Conservation (phyloP, 2,113 vertebrate species). For the Phrynosoma blainvillii region DNA sequence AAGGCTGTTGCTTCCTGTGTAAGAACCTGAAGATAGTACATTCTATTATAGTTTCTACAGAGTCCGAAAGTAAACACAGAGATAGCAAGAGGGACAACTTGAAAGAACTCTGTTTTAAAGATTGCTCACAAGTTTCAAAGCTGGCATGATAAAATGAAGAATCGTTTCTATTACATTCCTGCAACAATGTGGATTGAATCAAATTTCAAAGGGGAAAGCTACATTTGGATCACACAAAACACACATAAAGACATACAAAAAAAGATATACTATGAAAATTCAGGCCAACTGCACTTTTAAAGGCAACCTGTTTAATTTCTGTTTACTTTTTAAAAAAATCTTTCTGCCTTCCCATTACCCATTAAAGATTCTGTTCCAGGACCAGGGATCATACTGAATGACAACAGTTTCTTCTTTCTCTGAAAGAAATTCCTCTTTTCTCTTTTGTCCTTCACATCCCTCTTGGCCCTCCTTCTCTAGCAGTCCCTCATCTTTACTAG, state of each 20-base stretch:
- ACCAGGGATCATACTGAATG: constrained; percentile 22
- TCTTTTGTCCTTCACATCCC: constrained; percentile 31
- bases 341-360: constrained; percentile 10
- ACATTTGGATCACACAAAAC: constrained; percentile 5
- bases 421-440: constrained; percentile 60
- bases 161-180: not conserved
- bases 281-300: constrained; percentile 1
- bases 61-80: not conserved
- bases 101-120: not conserved
- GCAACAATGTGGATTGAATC: not conserved
- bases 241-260: not conserved
- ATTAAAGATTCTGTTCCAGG: constrained; percentile 34
- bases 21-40: not conserved
- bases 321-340: not conserved
- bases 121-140: constrained; percentile 20
- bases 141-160: not conserved
- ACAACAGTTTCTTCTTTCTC: constrained; percentile 40
- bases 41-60: not conserved
- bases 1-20: not conserved
- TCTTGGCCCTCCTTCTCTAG: constrained; percentile 43
- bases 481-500: constrained; percentile 59
- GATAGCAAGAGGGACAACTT: not conserved
- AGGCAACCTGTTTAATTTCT: not conserved
- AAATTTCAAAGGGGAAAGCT: constrained; percentile 3
- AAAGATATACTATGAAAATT: not conserved